Conservation (phyloP, 2,888 invertebrate genomes). For the Encarsia formosa region DNA sequence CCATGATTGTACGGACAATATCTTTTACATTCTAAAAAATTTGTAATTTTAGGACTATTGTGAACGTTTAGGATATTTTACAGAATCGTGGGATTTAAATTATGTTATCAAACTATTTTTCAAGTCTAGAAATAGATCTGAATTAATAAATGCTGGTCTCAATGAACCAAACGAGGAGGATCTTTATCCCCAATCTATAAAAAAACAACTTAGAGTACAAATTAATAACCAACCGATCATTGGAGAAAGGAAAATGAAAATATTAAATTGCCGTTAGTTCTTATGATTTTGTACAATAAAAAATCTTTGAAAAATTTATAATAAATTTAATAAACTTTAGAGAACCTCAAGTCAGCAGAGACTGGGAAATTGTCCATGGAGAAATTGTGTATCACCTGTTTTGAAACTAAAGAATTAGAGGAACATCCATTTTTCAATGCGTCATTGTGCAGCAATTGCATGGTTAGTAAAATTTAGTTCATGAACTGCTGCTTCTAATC, state of each 20-base stretch:
- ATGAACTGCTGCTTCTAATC: background rate
- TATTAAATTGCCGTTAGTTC: constrained; percentile 7
- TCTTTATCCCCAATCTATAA: constrained; percentile 18
- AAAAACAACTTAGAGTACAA: constrained; percentile 22
- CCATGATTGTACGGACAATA: background rate
- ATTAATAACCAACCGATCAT: constrained; percentile 15
- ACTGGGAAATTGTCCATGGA: constrained; percentile 24
- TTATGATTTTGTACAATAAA: background rate
- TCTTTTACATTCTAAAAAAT: constrained; percentile 16
- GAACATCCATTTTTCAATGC: constrained; percentile 47
- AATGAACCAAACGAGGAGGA: constrained; percentile 6
- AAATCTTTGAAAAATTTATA: background rate
- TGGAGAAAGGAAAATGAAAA: constrained; percentile 13
- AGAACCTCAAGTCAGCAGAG: constrained; percentile 27
- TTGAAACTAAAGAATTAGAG: constrained; percentile 27
- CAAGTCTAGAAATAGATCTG: constrained; percentile 11
- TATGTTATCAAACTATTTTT: constrained; percentile 19
- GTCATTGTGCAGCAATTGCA: constrained; percentile 43
- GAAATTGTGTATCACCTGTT: constrained; percentile 39
- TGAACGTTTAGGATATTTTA: constrained; percentile 14
- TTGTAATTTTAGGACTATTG: constrained; percentile 19
- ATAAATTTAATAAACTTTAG: constrained; percentile 24
- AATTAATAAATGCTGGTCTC: background rate
- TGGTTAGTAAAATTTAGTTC: constrained; percentile 32
- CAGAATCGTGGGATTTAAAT: constrained; percentile 11